Evolutionary conservation across 2,797 vertebrate species (phyloP), one percentile per base, ranked within the genome.

Genomic region (Decapterus maruadsi): DNA sequence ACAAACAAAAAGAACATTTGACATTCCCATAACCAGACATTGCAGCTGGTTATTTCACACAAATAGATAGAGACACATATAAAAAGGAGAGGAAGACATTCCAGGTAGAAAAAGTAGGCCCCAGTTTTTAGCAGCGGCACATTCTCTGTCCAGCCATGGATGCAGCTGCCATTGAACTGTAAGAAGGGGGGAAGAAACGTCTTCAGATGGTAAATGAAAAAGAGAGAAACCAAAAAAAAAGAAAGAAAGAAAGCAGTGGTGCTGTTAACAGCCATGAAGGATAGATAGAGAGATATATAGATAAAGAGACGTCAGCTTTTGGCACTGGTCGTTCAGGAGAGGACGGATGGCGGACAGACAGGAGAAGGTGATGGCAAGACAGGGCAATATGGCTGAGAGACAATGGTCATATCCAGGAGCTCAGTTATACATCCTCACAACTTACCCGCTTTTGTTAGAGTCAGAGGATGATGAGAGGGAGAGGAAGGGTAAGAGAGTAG

Each of bases 371-470:
- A 89, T 90, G 90, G 78, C 78, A 84, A 86, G 80, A 91, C 88
- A 82, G 78, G 78, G 86, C 68, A 80, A 77, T 55, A 91, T 92
- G 91, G 89, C 86, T 90, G 26, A 26, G 84, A 94, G 90, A 93
- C 92, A 96, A 94, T 82, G 83, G 90, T 68, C 68, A 90, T 71
- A 89, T 94, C 96, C 96, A 95, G 96, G 95, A 96, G 93, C 93
- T 88, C 90, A 92, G 75, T 76, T 75, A 83, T 89, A 94, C 90
- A 91, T 92, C 94, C 88, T 93, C 95, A 84, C 94, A 95, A 97
- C 97, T 98, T 97, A 97, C 97, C 97, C 96, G 96, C 97, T 98
- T 97, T 97, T 95, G 96, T 96, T 96, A 96, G 96, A 96, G 95
- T 97, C 96, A 97, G 96, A 96, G 95, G 95, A 95, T 96, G 96